phyloP scores from a whole-genome alignment of 2,888 invertebrate genomes.

The Pilophorus perplexus region DNA sequence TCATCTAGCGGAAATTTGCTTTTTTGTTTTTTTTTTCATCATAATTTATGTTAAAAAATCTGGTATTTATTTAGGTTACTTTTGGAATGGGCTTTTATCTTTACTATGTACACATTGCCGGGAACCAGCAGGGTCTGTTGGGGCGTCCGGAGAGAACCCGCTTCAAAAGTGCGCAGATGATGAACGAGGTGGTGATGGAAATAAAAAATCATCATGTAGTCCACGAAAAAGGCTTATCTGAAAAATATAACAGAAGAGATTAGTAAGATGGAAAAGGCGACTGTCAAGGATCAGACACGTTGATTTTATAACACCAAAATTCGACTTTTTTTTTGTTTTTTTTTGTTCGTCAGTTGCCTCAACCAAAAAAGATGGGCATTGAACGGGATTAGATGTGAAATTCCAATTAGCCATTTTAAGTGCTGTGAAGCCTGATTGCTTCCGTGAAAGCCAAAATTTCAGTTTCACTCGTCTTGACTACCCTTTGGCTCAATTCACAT shows the following conservation, averaged over 20 bases:
- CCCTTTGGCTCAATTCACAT: neutral
- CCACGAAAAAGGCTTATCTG: constrained; percentile 41
- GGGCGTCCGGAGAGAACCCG: neutral
- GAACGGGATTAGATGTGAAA: neutral
- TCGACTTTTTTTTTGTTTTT: no score
- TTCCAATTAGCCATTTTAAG: neutral
- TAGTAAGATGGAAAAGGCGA: no score
- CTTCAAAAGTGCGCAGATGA: constrained; percentile 17
- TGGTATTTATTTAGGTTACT: neutral
- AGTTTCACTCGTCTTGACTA: neutral
- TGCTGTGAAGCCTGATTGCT: neutral
- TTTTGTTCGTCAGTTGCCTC: no score
- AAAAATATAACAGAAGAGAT: constrained; percentile 20
- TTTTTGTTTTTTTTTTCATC: neutral
- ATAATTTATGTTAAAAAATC: no score
- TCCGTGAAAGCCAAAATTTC: neutral
- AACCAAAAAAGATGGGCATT: no score
- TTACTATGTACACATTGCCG: constrained; percentile 7
- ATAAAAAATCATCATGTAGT: constrained; percentile 40
- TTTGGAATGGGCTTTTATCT: constrained; percentile 35
- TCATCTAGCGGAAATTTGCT: neutral
- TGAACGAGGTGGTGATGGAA: constrained; percentile 34
- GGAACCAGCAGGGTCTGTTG: neutral
- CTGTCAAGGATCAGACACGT: no score
- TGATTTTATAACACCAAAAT: no score